Conservation (phyloP, 2,888 invertebrate species). For the Notodonta dromedarius region DNA sequence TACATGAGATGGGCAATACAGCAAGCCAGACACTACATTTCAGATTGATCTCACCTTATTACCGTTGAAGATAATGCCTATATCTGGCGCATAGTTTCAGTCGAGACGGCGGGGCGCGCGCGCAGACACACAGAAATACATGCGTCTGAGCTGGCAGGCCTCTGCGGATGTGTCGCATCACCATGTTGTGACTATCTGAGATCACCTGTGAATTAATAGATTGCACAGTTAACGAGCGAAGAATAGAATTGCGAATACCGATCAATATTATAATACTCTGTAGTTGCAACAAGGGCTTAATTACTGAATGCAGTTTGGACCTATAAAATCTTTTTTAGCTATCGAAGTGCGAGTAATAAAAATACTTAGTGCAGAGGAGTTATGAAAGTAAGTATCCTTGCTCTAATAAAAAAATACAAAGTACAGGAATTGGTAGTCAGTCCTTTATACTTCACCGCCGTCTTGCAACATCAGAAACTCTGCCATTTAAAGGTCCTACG, state of each 20-base stretch:
- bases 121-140: constrained; percentile 41
- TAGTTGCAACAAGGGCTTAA: no score
- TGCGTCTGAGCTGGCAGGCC: constrained; percentile 42
- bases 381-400: neutral
- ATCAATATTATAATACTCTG: no score
- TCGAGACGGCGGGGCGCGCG: constrained; percentile 62
- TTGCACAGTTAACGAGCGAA: constrained; percentile 13
- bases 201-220: constrained; percentile 38
- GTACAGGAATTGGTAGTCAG: no score
- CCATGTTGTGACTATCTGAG: constrained; percentile 35
- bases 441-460: neutral
- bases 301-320: no score
- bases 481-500: neutral
- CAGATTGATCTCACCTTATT: constrained; percentile 2
- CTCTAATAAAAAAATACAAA: neutral
- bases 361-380: no score
- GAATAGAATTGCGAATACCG: neutral
- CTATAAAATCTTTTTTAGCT: no score
- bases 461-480: neutral
- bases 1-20: neutral
- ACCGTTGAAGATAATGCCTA: constrained; percentile 36
- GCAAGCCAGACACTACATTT: neutral
- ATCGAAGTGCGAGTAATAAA: no score
- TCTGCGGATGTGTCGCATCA: constrained; percentile 41
- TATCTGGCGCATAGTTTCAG: constrained; percentile 40